phyloP scores from a whole-genome alignment of 2,113 vertebrate genomes.

The Sakesphorus luctuosus region DNA sequence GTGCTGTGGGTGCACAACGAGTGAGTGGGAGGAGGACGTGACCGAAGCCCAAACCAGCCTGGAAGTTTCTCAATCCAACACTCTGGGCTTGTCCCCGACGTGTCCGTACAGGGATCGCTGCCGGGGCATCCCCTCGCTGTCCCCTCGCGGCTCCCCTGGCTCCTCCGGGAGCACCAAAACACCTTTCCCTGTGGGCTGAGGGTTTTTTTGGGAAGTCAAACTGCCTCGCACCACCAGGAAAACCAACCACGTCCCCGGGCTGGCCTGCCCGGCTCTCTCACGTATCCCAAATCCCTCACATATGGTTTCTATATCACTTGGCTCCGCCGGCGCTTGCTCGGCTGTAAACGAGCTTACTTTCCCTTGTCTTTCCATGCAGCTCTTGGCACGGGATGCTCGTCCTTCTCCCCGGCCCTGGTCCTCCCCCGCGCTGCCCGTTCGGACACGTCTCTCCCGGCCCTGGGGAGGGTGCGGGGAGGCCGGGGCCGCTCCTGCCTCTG shows the following conservation, averaged over 20 bases:
- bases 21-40: neutral
- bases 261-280: conserved; percentile 24
- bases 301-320: conserved; percentile 64
- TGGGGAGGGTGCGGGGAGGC: neutral
- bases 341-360: conserved; percentile 46
- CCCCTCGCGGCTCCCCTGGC: accelerated
- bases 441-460: conserved; percentile 35
- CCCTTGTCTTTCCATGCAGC: conserved; percentile 43
- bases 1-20: accelerated
- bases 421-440: conserved; percentile 38
- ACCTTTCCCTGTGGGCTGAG: accelerated
- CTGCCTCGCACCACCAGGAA: neutral
- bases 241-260: neutral
- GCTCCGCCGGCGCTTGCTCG: conserved; percentile 14
- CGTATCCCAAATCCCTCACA: conserved; percentile 50
- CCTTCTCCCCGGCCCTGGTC: neutral
- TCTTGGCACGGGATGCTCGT: conserved; percentile 19
- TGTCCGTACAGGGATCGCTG: neutral
- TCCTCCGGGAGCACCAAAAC: neutral
- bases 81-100: neutral
- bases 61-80: neutral
- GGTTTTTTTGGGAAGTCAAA: neutral
- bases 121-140: neutral
- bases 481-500: neutral
- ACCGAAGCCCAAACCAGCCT: neutral